Percentiles rank a stretch among this genome's conserved stretches.
These are phyloP conservation scores for Arge pagana DNA, from an alignment of 2,888 invertebrate genomes.

Conservation along the genomic window DNA sequence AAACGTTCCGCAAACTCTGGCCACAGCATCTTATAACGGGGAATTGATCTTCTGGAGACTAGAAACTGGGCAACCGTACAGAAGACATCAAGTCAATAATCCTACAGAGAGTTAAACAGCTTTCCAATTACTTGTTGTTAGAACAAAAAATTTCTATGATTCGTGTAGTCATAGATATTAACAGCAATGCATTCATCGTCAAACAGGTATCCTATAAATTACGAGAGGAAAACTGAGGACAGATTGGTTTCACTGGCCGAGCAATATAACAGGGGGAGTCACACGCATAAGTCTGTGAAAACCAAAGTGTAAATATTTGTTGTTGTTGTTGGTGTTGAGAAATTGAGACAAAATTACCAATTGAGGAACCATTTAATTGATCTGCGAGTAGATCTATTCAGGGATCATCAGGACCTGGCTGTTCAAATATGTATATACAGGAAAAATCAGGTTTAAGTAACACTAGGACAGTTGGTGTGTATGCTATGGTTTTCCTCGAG, in stretches of 20 bases:
- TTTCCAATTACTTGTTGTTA: not conserved
- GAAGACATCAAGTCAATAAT: constrained; percentile 49
- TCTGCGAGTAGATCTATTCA: no score
- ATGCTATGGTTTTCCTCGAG: constrained; percentile 70
- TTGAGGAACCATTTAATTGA: no score
- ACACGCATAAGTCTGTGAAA: no score
- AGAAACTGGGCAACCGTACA: constrained; percentile 78
- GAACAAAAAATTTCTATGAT: not conserved
- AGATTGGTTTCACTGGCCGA: not conserved
- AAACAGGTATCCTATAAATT: constrained; percentile 29
- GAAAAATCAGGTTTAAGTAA: constrained; percentile 34
- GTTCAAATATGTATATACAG: no score
- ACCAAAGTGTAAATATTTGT: no score
- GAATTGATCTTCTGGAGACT: constrained; percentile 82
- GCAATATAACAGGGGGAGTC: constrained; percentile 1
- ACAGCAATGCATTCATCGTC: not conserved
- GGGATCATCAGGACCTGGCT: no score
- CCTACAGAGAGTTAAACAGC: constrained; percentile 50
- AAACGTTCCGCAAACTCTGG: constrained; percentile 70
- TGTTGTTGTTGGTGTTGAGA: no score
- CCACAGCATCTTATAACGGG: constrained; percentile 78
- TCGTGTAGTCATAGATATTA: constrained; percentile 2
- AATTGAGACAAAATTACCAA: no score
- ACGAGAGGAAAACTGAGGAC: constrained; percentile 28
- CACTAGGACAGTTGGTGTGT: constrained; percentile 64